Percentiles rank a stretch among this genome's conserved stretches.
Conservation (phyloP, 2,888 invertebrate species). For the Sericinus montela region DNA sequence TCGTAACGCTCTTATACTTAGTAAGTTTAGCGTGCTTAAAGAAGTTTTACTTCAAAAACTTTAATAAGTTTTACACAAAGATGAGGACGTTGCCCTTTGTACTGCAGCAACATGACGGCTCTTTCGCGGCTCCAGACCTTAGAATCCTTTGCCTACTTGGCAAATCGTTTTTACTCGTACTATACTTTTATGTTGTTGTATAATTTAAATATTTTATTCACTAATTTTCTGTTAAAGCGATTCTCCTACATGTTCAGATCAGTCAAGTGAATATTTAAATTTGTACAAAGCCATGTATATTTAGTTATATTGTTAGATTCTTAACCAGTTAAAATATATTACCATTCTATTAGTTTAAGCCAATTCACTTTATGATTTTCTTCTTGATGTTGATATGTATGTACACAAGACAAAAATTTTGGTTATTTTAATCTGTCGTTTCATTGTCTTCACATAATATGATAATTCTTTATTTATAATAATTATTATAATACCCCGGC, state of each 20-base stretch:
- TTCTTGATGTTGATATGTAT: slow-evolving; percentile 9
- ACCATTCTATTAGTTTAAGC: slow-evolving; percentile 7
- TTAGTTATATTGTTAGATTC: slow-evolving; percentile 7
- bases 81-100: too few relatives aligned
- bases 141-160: too few relatives aligned
- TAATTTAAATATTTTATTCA: neutral
- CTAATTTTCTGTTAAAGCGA: neutral
- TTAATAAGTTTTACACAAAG: too few relatives aligned
- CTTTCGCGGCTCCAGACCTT: too few relatives aligned
- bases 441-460: slow-evolving; percentile 1
- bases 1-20: too few relatives aligned
- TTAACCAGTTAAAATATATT: neutral
- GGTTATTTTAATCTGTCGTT: slow-evolving; percentile 12
- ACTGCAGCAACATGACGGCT: too few relatives aligned
- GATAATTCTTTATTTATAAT: too few relatives aligned
- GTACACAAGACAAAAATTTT: slow-evolving; percentile 15
- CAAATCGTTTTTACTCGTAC: neutral
- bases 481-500: too few relatives aligned
- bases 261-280: neutral
- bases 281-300: slow-evolving; percentile 16
- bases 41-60: too few relatives aligned
- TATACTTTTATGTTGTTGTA: slow-evolving; percentile 5
- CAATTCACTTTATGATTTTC: slow-evolving; percentile 3
- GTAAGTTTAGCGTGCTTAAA: too few relatives aligned
- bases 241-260: neutral